phyloP scores from a whole-genome alignment of 2,888 invertebrate genomes.

The Idaea straminata region DNA sequence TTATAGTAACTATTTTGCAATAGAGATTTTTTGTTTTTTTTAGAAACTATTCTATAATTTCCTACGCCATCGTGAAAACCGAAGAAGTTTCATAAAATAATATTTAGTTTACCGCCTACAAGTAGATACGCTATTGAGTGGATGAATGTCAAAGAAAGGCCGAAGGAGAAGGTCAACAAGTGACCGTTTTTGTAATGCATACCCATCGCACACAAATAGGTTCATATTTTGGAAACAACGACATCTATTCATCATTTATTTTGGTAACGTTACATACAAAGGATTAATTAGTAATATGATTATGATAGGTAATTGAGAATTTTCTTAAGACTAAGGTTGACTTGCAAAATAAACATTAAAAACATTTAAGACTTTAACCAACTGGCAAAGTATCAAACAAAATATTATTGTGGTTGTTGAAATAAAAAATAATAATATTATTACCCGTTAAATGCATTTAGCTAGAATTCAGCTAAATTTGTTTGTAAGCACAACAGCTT shows the following conservation, averaged over 20 bases:
- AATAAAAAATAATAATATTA: no score
- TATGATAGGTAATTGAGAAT: background rate
- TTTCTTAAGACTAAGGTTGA: background rate
- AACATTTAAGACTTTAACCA: no score
- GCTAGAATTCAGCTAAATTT: no score
- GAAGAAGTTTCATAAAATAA: background rate
- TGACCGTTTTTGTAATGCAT: conserved; percentile 8
- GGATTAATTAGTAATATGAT: background rate
- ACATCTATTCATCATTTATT: background rate
- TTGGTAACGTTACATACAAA: background rate
- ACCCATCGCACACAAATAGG: background rate
- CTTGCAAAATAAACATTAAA: background rate
- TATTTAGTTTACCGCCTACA: background rate
- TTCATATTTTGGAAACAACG: background rate
- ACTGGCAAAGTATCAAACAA: no score
- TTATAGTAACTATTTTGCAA: no score
- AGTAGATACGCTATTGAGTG: conserved; percentile 7
- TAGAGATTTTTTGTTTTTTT: no score
- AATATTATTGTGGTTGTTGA: no score
- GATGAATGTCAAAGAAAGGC: conserved; percentile 19
- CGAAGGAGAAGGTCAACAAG: conserved; percentile 14
- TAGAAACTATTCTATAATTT: no score
- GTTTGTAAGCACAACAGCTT: no score
- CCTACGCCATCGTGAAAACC: background rate
- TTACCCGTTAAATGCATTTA: no score